Base-by-base conservation (phyloP, 1,140 invertebrate genomes). In the Branchinecta lindahli region DNA sequence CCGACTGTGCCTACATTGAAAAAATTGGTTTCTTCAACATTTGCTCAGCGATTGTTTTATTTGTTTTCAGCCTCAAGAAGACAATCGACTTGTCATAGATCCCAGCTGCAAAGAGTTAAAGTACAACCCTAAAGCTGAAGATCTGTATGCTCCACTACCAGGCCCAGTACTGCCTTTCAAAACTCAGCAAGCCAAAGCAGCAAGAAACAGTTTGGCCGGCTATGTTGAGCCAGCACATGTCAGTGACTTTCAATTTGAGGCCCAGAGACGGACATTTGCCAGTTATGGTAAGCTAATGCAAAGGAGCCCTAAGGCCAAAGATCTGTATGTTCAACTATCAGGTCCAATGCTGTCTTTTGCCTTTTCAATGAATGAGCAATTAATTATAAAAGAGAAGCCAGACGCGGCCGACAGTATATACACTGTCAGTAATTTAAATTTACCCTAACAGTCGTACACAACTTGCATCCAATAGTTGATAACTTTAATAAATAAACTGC, bases 211-310 rank as follows among this genome's bases (percentile, higher is more conserved):
- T 71, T 79, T 99, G 0, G 88, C 95, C 44, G 97, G 96, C 12
- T 96, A 87, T 83, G 89, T 97, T 7, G 97, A 99, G 78, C 85
- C 88, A 74, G 92, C 95, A 7, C 91, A 97, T 79, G 86, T 99
- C 45, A 97, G 88, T 81, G 90, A 93, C 75, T 99, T 98, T 80
- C 91, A 98, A 75, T 99, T 99, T 85, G 96, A 99, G 81, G 95
- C 92, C 78, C 95, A 99, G 77, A 83, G 96, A 72, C 83, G 94
- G 77, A 98, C 94, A 10, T 99, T 99, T 79, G 83, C 86, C 45
- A 93, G 90, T 77, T 96, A 91, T 81, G 93, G 87, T 87, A 80
- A 76, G 77, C 74, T 20, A 45, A 33, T 33, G 5, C 33, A 33
- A 33, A 33, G 33, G 33, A 33, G 33, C 1, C 1, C 1, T 18